phyloP scores from a whole-genome alignment of 53 echinoderm and acorn worm genomes.

The Zoroaster sp. region DNA sequence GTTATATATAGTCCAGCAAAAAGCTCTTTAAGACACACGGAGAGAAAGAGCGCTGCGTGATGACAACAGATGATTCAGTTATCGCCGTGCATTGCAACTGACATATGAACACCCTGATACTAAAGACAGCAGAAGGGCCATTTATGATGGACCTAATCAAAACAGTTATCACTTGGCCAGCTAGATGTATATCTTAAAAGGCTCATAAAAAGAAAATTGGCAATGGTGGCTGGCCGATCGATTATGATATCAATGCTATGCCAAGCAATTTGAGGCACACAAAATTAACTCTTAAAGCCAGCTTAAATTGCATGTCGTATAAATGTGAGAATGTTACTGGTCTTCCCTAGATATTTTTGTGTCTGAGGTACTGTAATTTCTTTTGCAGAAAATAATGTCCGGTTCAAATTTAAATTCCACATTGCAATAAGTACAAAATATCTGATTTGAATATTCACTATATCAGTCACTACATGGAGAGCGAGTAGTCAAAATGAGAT shows the following conservation, averaged over 20 bases:
- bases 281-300: too few relatives aligned
- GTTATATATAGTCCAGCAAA: neutral
- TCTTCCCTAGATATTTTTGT: too few relatives aligned
- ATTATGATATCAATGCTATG: neutral
- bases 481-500: too few relatives aligned
- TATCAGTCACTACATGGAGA: too few relatives aligned
- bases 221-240: neutral
- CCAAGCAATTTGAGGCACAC: too few relatives aligned
- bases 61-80: slow-evolving; percentile 10
- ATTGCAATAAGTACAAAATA: too few relatives aligned
- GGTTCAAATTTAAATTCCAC: too few relatives aligned
- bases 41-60: neutral
- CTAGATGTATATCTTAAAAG: neutral
- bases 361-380: too few relatives aligned
- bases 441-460: too few relatives aligned
- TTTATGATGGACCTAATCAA: slow-evolving; percentile 29
- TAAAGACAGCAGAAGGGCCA: neutral
- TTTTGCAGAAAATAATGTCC: too few relatives aligned
- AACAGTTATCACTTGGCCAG: slow-evolving; percentile 22
- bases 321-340: too few relatives aligned
- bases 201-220: neutral
- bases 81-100: neutral
- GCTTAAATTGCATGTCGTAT: too few relatives aligned
- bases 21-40: neutral
- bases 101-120: neutral